Evolutionary conservation across 23 tunicate genomes (phyloP).

Genomic region (Halocynthia roretzi): DNA sequence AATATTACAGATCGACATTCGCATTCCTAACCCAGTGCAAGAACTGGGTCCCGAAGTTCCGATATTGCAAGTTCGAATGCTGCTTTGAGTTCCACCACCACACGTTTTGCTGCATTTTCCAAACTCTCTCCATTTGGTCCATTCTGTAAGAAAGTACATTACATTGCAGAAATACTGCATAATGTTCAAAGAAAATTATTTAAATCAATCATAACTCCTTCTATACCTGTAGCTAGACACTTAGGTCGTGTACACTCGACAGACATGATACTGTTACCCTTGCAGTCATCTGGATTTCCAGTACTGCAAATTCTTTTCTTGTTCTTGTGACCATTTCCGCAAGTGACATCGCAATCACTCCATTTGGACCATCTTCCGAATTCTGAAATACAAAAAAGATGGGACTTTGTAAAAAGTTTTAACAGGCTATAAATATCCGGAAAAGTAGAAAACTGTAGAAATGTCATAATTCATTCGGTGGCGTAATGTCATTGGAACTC

Average conservation of each 20-base stretch:
- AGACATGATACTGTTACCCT: not conserved
- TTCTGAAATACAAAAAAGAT: not conserved
- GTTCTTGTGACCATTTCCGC: conserved; percentile 12
- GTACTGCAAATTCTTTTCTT: conserved; percentile 6
- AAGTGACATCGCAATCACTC: conserved; percentile 21
- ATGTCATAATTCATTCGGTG: too few species aligned
- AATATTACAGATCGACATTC: not conserved
- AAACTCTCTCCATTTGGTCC: not conserved
- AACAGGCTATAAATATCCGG: too few species aligned
- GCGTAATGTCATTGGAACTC: too few species aligned
- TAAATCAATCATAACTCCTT: not conserved
- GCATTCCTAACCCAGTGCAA: not conserved
- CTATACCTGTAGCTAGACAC: conserved; percentile 1
- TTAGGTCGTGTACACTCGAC: not conserved
- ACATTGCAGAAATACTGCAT: not conserved
- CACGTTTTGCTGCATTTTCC: conserved; percentile 6
- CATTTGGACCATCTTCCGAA: conserved; percentile 25
- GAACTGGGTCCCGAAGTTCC: not conserved
- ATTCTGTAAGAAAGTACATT: not conserved
- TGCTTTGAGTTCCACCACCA: conserved; percentile 6
- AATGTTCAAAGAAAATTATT: not conserved
- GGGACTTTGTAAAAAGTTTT: too few species aligned
- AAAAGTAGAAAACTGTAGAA: too few species aligned
- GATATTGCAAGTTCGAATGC: conserved; percentile 2
- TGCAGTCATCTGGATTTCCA: conserved; percentile 9